Percentiles rank a stretch among this genome's conserved stretches.
Evolutionary conservation across 2,113 vertebrate species (phyloP).

Genomic region (Xenopus laevis): DNA sequence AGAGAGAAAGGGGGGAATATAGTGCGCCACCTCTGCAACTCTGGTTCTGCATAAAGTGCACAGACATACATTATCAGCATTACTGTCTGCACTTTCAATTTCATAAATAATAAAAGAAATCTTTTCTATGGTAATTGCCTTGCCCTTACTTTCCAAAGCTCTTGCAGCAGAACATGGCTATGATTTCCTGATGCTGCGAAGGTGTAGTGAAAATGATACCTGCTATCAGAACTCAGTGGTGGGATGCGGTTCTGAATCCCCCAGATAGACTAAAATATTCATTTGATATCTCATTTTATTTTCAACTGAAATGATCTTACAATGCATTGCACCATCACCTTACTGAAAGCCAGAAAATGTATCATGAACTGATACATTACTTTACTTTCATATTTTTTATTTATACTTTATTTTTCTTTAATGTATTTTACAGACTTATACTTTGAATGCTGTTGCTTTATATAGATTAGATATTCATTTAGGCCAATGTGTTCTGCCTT

Average conservation of each 20-base stretch:
- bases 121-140: conserved; percentile 27
- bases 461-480: too few relatives aligned
- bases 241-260: neutral
- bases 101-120: conserved; percentile 39
- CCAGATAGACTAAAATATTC: neutral
- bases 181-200: neutral
- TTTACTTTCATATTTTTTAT: neutral
- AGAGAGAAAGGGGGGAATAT: conserved; percentile 19
- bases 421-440: too few relatives aligned
- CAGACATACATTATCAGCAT: conserved; percentile 20
- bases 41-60: conserved; percentile 15
- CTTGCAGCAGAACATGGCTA: conserved; percentile 5
- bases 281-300: neutral
- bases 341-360: conserved; percentile 6
- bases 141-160: conserved; percentile 22
- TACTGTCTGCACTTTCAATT: conserved; percentile 29
- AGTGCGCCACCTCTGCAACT: conserved; percentile 11
- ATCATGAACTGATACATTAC: neutral
- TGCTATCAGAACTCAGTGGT: neutral
- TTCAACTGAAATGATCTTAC: neutral
- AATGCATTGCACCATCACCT: neutral
- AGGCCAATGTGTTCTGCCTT: too few relatives aligned
- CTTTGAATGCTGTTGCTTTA: too few relatives aligned
- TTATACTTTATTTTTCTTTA: neutral
- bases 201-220: conserved; percentile 26